Conservation (phyloP, 2,113 vertebrate species). For the Pygoscelis adeliae region DNA sequence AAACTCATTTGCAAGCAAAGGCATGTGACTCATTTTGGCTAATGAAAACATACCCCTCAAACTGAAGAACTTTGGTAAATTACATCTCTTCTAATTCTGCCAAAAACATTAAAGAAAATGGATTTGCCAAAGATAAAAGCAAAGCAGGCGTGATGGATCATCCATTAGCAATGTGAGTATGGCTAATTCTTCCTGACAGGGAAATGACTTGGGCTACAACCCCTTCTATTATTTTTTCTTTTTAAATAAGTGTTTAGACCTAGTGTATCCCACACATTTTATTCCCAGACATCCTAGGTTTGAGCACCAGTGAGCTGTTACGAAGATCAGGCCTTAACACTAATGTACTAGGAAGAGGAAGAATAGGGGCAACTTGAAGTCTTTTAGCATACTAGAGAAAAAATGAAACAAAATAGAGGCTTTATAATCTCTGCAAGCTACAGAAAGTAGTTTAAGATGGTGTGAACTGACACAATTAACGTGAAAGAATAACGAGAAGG, state of each 20-base stretch:
- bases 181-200: conserved; percentile 17
- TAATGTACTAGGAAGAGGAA: background rate
- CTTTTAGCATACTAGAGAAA: background rate
- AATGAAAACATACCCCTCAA: background rate
- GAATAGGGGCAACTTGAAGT: background rate
- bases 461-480: background rate
- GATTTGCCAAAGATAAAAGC: conserved; percentile 4
- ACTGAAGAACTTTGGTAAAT: background rate
- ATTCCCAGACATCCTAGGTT: background rate
- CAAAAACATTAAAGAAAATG: conserved; percentile 43
- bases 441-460: background rate
- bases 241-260: background rate
- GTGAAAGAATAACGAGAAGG: background rate
- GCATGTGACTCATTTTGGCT: background rate
- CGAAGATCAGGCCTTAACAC: background rate
- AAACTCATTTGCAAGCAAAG: background rate
- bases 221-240: background rate
- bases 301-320: background rate
- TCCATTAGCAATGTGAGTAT: background rate
- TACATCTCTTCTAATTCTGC: conserved; percentile 13
- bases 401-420: background rate
- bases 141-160: background rate
- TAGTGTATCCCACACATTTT: background rate
- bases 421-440: background rate
- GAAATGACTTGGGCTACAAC: background rate